A percentile compares a stretch with the other conserved stretches of the same genome.
Evolutionary conservation across 2,888 invertebrate genomes (phyloP).

Genomic region (Steromphala cineraria): DNA sequence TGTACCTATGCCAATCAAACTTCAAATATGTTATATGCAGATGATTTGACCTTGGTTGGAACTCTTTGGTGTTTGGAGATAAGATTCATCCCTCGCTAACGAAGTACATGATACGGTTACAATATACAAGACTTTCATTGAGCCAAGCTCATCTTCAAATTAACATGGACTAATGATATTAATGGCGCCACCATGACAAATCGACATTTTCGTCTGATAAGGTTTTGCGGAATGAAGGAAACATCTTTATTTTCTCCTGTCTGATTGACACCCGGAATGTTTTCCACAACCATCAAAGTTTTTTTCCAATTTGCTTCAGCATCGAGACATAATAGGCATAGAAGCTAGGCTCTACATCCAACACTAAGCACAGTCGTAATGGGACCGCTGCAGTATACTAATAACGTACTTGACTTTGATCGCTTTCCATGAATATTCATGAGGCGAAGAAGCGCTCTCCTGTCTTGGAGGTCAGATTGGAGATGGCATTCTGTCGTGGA

Average conservation of each 20-base stretch:
- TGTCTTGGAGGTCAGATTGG: neutral
- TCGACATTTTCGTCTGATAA: neutral
- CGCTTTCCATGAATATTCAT: slow-evolving; percentile 43
- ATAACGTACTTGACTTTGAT: slow-evolving; percentile 55
- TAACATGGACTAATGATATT: slow-evolving; percentile 3
- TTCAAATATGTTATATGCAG: too few species aligned
- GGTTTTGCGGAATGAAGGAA: neutral
- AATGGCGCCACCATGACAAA: neutral
- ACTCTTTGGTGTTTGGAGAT: too few species aligned
- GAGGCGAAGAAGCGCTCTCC: neutral
- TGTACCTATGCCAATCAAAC: too few species aligned
- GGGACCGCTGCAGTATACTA: slow-evolving; percentile 30
- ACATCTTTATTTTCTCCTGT: neutral
- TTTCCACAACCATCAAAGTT: neutral
- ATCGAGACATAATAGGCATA: neutral
- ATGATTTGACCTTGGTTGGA: too few species aligned
- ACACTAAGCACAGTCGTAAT: slow-evolving; percentile 23
- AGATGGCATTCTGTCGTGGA: neutral
- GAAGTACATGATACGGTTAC: too few species aligned
- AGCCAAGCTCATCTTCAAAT: neutral
- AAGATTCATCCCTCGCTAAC: too few species aligned
- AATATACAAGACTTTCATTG: too few species aligned
- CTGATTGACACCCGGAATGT: slow-evolving; percentile 4
- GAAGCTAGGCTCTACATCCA: neutral
- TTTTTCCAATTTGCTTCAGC: slow-evolving; percentile 1